These are phyloP conservation scores for Halcyon chelicuti DNA, from an alignment of 2,797 vertebrate genomes.

Conservation along the genomic window DNA sequence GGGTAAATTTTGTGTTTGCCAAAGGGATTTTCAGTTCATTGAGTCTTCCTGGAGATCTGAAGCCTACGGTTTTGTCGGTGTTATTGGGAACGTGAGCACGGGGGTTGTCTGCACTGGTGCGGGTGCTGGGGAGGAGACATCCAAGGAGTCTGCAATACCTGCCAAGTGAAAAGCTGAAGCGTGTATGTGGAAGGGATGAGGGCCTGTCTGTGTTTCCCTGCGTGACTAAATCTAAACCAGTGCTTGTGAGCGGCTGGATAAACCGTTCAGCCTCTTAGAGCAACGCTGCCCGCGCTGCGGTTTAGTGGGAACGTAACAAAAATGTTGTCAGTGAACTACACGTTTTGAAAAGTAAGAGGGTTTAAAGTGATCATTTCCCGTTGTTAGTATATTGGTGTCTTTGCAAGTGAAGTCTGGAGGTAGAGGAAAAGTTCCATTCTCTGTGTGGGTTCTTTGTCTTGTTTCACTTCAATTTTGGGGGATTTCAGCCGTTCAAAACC, in stretches of 20 bases:
- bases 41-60: neutral
- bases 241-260: neutral
- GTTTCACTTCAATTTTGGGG: neutral
- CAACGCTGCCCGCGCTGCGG: rapidly evolving
- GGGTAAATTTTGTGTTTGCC: neutral
- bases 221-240: rapidly evolving
- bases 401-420: neutral
- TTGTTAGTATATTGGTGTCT: neutral
- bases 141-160: neutral
- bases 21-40: neutral
- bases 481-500: neutral
- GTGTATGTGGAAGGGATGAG: rapidly evolving
- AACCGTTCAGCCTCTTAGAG: neutral
- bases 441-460: neutral
- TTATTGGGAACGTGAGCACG: rapidly evolving
- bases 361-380: neutral
- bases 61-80: rapidly evolving
- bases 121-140: neutral
- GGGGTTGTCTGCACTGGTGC: rapidly evolving
- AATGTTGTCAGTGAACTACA: neutral
- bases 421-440: neutral
- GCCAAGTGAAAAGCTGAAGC: neutral
- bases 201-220: neutral
- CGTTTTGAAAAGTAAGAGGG: neutral
- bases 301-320: neutral